Conservation (phyloP, 1,140 invertebrate genomes). For the Octopus sinensis region DNA sequence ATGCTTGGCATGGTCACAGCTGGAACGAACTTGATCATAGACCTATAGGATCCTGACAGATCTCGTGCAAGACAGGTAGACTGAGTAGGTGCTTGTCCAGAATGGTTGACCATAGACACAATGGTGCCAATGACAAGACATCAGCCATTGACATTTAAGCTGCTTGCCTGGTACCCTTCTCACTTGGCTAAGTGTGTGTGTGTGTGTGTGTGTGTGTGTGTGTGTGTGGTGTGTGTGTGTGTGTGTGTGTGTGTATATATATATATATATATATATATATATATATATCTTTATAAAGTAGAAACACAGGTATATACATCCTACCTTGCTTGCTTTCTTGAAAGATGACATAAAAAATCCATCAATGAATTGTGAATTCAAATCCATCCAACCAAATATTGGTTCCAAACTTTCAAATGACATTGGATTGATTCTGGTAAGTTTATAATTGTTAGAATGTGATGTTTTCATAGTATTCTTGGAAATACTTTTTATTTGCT, state of each 20-base stretch:
- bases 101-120: too few relatives aligned
- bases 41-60: too few relatives aligned
- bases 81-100: too few relatives aligned
- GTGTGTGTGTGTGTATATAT: background rate
- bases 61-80: too few relatives aligned
- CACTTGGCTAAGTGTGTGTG: background rate
- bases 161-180: too few relatives aligned
- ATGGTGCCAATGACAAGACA: too few relatives aligned
- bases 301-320: background rate
- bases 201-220: background rate
- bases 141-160: too few relatives aligned
- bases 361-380: constrained; percentile 54
- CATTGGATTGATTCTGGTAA: constrained; percentile 53
- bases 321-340: constrained; percentile 55
- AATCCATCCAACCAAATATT: constrained; percentile 53
- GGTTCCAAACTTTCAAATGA: constrained; percentile 52
- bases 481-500: constrained; percentile 19
- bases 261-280: background rate
- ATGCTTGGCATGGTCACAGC: too few relatives aligned
- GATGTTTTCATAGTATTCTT: constrained; percentile 22
- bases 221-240: background rate
- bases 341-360: constrained; percentile 54
- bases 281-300: background rate
- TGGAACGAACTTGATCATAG: too few relatives aligned
- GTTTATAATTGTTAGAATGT: constrained; percentile 47